These are phyloP conservation scores for Parazoanthus swiftii DNA, from an alignment of 92 coral and sea anemone genomes.

Conservation along the genomic window DNA sequence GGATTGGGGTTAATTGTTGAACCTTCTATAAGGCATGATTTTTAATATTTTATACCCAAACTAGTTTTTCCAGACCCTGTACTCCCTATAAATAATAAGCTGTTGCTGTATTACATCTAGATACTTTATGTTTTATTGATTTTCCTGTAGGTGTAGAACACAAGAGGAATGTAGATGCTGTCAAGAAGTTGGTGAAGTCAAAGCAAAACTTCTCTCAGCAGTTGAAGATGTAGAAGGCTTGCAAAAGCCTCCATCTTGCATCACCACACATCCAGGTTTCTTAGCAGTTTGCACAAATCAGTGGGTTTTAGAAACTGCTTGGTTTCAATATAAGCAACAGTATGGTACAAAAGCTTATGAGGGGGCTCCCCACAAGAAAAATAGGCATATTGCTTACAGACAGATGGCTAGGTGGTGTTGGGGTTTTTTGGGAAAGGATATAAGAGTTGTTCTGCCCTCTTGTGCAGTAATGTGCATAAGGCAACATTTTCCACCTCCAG, in stretches of 20 bases:
- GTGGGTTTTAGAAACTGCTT: constrained; percentile 19
- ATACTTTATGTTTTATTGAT: neutral
- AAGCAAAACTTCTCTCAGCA: neutral
- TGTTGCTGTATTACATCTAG: too few species aligned
- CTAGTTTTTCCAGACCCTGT: too few species aligned
- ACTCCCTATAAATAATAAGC: too few species aligned
- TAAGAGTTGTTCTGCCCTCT: constrained; percentile 13
- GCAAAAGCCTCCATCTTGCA: neutral
- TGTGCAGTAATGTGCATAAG: constrained; percentile 27
- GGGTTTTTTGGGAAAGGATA: constrained; percentile 20
- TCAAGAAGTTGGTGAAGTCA: constrained; percentile 18
- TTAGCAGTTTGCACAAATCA: neutral
- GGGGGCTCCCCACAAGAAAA: constrained; percentile 14
- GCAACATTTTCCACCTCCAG: constrained; percentile 14
- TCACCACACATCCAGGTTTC: constrained; percentile 20
- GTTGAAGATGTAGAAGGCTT: neutral
- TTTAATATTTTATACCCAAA: too few species aligned
- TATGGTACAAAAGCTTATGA: constrained; percentile 1
- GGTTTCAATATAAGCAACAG: constrained; percentile 16
- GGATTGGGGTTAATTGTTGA: too few species aligned
- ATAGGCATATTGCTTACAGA: constrained; percentile 23
- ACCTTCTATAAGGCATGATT: too few species aligned
- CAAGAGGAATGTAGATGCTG: neutral
- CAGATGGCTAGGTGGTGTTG: constrained; percentile 21
- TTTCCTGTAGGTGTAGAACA: neutral